Percentiles rank a stretch among this genome's conserved stretches.
These are phyloP conservation scores for Hydropsyche betteni DNA, from an alignment of 2,888 invertebrate genomes.

Conservation along the genomic window DNA sequence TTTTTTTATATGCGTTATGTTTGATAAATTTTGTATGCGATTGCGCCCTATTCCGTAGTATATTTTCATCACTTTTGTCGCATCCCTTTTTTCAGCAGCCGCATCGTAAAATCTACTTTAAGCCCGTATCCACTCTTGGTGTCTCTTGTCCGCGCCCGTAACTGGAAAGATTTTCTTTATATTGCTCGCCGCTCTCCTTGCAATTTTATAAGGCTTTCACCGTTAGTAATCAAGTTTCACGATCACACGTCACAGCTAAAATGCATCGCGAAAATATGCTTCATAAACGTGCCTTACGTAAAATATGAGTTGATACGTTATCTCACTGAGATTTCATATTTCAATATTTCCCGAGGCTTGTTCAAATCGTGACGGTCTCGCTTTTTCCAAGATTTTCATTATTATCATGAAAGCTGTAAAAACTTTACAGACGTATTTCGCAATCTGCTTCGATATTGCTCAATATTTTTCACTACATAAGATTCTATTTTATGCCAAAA, in stretches of 20 bases:
- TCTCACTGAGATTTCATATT: too few species aligned
- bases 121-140: constrained; percentile 23
- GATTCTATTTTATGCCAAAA: constrained; percentile 3
- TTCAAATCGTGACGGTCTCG: too few species aligned
- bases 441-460: too few species aligned
- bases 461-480: neutral
- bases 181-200: constrained; percentile 23
- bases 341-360: too few species aligned
- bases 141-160: constrained; percentile 24
- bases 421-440: constrained; percentile 4
- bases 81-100: constrained; percentile 9
- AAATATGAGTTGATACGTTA: too few species aligned
- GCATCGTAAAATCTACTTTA: constrained; percentile 27
- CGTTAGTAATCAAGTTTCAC: constrained; percentile 31
- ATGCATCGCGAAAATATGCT: constrained; percentile 5
- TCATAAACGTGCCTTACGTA: too few species aligned
- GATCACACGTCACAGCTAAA: constrained; percentile 27
- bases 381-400: too few species aligned
- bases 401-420: neutral
- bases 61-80: constrained; percentile 20
- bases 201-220: constrained; percentile 32
- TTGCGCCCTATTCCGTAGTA: constrained; percentile 2
- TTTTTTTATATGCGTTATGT: too few species aligned
- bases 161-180: constrained; percentile 32
- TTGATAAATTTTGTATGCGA: too few species aligned